Evolutionary conservation across 2,113 vertebrate genomes (phyloP).

Genomic region (Solea senegalensis): DNA sequence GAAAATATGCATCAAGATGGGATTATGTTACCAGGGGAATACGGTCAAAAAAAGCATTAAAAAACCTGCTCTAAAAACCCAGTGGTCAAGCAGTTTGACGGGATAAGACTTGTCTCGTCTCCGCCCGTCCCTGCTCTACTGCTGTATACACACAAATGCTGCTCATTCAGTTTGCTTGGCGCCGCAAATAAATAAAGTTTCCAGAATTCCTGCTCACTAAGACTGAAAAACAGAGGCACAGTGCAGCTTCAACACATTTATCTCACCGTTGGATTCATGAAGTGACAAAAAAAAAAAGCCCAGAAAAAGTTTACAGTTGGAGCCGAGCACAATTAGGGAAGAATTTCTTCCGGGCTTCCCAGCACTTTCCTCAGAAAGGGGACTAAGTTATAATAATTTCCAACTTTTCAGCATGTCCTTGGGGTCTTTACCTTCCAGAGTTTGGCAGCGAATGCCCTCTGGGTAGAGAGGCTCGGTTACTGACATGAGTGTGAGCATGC

Average conservation of each 20-base stretch:
- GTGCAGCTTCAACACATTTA: conserved; percentile 6
- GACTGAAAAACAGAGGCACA: neutral
- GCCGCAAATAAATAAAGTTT: no score
- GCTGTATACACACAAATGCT: no score
- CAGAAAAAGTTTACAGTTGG: conserved; percentile 23
- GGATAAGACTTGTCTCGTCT: no score
- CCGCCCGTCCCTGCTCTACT: no score
- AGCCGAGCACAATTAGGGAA: conserved; percentile 20
- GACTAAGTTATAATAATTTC: conserved; percentile 60
- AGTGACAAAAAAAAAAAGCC: conserved; percentile 10
- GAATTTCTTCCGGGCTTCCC: conserved; percentile 20
- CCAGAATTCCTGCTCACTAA: no score
- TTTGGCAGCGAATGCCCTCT: conserved; percentile 54
- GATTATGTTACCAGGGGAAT: no score
- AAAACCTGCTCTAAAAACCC: no score
- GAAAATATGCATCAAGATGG: no score
- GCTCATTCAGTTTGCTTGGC: no score
- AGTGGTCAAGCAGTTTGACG: no score
- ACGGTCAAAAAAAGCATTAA: no score
- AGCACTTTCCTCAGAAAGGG: conserved; percentile 30
- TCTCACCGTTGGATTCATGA: neutral
- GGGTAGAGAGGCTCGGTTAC: conserved; percentile 61
- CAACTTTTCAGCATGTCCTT: conserved; percentile 68
- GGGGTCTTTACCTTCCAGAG: conserved; percentile 62
- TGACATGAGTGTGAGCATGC: conserved; percentile 71